Evolutionary conservation across 2,113 vertebrate genomes (phyloP).

Genomic region (Pao palembangensis): DNA sequence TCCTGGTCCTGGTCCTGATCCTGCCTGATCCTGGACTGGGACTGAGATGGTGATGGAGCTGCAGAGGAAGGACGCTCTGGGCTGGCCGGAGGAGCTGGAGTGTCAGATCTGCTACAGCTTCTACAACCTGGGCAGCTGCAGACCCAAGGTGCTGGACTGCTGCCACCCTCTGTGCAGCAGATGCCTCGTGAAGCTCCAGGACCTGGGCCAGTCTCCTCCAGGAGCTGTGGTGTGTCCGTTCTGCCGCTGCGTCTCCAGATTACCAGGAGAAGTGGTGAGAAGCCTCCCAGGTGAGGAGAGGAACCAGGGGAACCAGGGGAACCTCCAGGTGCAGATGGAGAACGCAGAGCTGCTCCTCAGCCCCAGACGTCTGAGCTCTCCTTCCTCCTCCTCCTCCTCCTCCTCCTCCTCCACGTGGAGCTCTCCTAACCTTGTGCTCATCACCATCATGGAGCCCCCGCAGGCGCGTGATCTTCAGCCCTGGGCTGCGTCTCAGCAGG

Average conservation of each 20-base stretch:
- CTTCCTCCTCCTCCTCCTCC: constrained; percentile 30
- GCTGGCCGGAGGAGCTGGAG: constrained; percentile 83
- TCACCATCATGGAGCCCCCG: constrained; percentile 93
- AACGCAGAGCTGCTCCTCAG: constrained; percentile 84
- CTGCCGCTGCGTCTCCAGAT: constrained; percentile 84
- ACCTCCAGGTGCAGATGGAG: constrained; percentile 78
- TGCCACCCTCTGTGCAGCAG: constrained; percentile 90
- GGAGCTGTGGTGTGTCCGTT: constrained; percentile 89
- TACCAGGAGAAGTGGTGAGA: constrained; percentile 79
- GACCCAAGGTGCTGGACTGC: constrained; percentile 88
- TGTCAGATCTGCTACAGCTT: constrained; percentile 95
- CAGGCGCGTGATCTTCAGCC: constrained; percentile 53
- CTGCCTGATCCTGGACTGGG: background rate
- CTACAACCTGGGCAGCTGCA: constrained; percentile 83
- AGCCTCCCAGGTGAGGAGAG: constrained; percentile 74
- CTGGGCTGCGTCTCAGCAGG: constrained; percentile 70
- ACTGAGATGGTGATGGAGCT: constrained; percentile 76
- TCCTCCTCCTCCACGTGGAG: constrained; percentile 64
- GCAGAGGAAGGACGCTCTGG: constrained; percentile 3
- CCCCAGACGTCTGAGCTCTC: constrained; percentile 80
- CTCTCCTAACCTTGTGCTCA: constrained; percentile 85
- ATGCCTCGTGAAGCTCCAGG: constrained; percentile 89
- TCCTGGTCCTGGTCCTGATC: background rate
- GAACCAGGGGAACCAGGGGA: constrained; percentile 67
- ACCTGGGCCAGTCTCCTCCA: constrained; percentile 83